A percentile compares a stretch with the other conserved stretches of the same genome.
phyloP scores from a whole-genome alignment of 2,888 invertebrate genomes.

The Mesoligia furuncula region DNA sequence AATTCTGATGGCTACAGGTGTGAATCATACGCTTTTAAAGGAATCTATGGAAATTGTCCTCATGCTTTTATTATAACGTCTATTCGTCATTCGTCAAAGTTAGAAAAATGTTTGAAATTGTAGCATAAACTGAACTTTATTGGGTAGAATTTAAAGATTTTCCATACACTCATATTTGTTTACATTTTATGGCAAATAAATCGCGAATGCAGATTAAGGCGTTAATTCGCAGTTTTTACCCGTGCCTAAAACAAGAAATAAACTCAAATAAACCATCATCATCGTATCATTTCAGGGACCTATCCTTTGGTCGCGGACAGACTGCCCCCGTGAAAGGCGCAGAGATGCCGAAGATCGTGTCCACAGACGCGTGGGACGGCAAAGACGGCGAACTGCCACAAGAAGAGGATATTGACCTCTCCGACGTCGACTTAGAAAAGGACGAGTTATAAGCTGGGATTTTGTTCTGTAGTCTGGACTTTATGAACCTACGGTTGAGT shows the following conservation, averaged over 20 bases:
- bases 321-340: conserved; percentile 96
- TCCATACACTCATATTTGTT: too few relatives aligned
- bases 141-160: too few relatives aligned
- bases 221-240: neutral
- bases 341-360: conserved; percentile 93
- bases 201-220: neutral
- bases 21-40: conserved; percentile 2
- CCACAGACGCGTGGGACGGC: conserved; percentile 97
- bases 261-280: neutral
- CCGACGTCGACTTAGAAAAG: conserved; percentile 96
- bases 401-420: conserved; percentile 97
- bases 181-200: too few relatives aligned
- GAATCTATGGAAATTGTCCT: conserved; percentile 16
- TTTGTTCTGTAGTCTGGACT: conserved; percentile 30
- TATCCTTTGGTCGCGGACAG: conserved; percentile 97
- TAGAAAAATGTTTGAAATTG: too few relatives aligned
- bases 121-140: too few relatives aligned
- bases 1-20: neutral
- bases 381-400: conserved; percentile 96
- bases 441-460: conserved; percentile 92
- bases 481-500: conserved; percentile 42
- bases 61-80: conserved; percentile 5
- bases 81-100: neutral
- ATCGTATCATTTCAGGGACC: conserved; percentile 91
- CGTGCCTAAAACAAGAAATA: neutral